Evolutionary conservation across 2,888 invertebrate species (phyloP), one percentile per base, ranked within the genome.

Genomic region (Odontocerum albicorne): DNA sequence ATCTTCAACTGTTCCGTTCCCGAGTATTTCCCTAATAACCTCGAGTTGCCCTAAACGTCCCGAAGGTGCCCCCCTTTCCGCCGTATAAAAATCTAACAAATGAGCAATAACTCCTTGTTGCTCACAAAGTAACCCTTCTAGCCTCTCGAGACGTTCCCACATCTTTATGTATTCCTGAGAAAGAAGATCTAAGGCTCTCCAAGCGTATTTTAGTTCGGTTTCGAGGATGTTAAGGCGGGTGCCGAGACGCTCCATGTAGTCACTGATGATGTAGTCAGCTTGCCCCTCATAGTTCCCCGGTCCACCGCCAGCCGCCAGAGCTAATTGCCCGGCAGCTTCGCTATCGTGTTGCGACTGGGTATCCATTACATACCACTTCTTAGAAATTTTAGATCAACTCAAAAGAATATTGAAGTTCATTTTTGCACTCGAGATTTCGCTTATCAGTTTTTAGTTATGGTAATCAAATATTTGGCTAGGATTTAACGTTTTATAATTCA

Each of bases 131-230:
- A 94, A 81, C 16, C 89, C 84, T 69, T 95, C 94, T 20, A 95
- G 75, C 70, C 93, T 90, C 67, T 95, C 94, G 57, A 95, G 75
- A 38, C 93, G 80, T 66, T 91, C 90, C 93, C 94, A 95, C 89
- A 95, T 95, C 70, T 92, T 90, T 47, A 93, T 90, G 67, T 94
- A 95, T 69, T 95, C 95, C 66, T 91, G 91, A 32, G 92, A 92
- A 22, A 95, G 82, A 47, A 95, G 79, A 68, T 95, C 94, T 51
- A 95, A 78, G 2, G 94, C 93, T 62, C 93, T 82, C 94, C 94
- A 95, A 13, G 95, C 94, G 68, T 92, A 93, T 67, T 92, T 90
- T 42, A 95, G 79, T 72, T 95, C 94, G 2, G 92, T 91, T 72
- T 95, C 94, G 10, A 95, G 81, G 64, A 93, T 87, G 66, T 88